Evolutionary conservation across 2,888 invertebrate genomes (phyloP), one percentile per base, ranked within the genome.

Genomic region (Megaustenia siamemsis): DNA sequence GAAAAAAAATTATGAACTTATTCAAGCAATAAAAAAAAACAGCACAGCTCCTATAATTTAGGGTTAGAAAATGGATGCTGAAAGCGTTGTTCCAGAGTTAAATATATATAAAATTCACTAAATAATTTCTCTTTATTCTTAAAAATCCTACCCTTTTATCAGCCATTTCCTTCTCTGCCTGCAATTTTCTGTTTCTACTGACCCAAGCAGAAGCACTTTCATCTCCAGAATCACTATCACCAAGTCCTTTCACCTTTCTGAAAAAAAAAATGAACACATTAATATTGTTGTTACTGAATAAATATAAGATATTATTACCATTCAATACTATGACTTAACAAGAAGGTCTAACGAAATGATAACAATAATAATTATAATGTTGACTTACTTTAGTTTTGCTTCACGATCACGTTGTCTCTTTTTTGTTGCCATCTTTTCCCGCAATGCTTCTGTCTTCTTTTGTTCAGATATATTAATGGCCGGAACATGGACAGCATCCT

Each of bases 131-230:
- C 38, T 56, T n/a, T n/a, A n/a, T n/a, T n/a, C n/a, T n/a, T n/a
- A n/a, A n/a, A 40, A 66, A 53, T 24, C 95, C 94, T 94, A 97
- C 96, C 94, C 97, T 95, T 94, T 97, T 96, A 32, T 96, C 97
- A 0, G 99, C 99, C 90, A 97, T 96, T 87, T 96, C 96, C 91
- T 97, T 97, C 90, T 97, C 97, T 88, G 96, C 95, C 79, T 97
- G 96, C 5, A 96, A 94, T 79, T 96, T 96, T 21, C 98, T 95
- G 89, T 96, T 97, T 91, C 96, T 97, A 90, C 96, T 95, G 49
- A 99, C 96, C 99, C 99, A 99, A 38, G 96, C 95, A 28, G 88
- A 80, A 0, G 91, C 92, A 0, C 96, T 95, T 92, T 97, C 96
- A 49, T 94, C 93, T 89, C 96, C 97, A 77, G 97, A 97, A 60